Percentiles rank a stretch among this genome's conserved stretches.
These are phyloP conservation scores for Pyrgus malvae DNA, from an alignment of 2,888 invertebrate species.

Conservation along the genomic window DNA sequence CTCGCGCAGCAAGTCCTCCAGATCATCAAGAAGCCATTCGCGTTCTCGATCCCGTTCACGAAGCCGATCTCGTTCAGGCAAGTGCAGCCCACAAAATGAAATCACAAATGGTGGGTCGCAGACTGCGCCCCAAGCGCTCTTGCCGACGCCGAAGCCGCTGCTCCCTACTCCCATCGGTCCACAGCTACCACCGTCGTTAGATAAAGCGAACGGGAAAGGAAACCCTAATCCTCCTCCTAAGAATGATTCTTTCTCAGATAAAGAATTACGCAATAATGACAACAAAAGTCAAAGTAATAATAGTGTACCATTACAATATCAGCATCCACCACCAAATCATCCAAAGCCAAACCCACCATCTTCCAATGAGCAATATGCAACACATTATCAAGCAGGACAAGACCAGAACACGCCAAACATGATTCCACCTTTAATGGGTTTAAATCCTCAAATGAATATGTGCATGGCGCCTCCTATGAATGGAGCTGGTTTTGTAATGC, in stretches of 20 bases:
- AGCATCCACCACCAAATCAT: conserved; percentile 22
- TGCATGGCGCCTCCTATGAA: conserved; percentile 62
- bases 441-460: conserved; percentile 71
- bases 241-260: conserved; percentile 33
- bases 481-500: conserved; percentile 61
- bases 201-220: conserved; percentile 46
- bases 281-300: conserved; percentile 23
- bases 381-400: conserved; percentile 34
- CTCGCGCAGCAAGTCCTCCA: conserved; percentile 70
- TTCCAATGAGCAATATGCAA: conserved; percentile 1
- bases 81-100: conserved; percentile 73
- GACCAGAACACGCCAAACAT: conserved; percentile 42
- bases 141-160: conserved; percentile 52
- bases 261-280: conserved; percentile 27
- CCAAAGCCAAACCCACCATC: conserved; percentile 12
- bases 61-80: conserved; percentile 79
- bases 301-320: conserved; percentile 37
- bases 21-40: conserved; percentile 60
- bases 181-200: conserved; percentile 49
- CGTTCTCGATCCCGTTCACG: conserved; percentile 71
- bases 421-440: conserved; percentile 67
- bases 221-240: conserved; percentile 45
- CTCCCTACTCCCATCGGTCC: conserved; percentile 59
- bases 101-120: conserved; percentile 53
- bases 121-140: conserved; percentile 50